Base-by-base conservation (phyloP, 2,888 invertebrate species). In the Eulithis prunata region DNA sequence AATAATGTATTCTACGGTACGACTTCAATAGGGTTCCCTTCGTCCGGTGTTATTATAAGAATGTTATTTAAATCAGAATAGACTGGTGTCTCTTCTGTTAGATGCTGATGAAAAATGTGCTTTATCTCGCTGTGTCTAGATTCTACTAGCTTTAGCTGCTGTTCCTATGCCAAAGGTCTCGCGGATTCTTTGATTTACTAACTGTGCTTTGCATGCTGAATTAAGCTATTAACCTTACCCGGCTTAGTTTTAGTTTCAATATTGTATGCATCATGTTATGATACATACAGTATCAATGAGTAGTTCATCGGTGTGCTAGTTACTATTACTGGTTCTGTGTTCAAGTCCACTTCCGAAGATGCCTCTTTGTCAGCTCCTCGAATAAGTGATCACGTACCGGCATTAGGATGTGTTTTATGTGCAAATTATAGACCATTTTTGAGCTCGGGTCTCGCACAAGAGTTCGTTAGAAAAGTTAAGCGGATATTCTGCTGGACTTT, bases 361-460 rank as follows among this genome's bases (percentile, higher is more conserved):
- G 88, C 79, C 82, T 80, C 87, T 91, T 91, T 90, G 89, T 91
- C 86, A 87, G 83, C 81, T 80, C 78, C 76, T 77, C 85, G 87
- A 88, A 88, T 91, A 91, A 91, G 90, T 91, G 91, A 90, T 89
- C 93, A 93, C 93, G 93, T 92, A 91, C 89, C 85, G 59, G 75
- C 89, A 91, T 91, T 90, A 90, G 91, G 91, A 90, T 90, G 90
- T 88, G 89, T 91, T 93, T 93, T 93, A 91, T 91, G 91, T 91
- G 90, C 88, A 93, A 93, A 93, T 93, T 93, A 91, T 90, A 91
- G 91, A 83, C 84, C 87, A 87, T 93, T 93, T 93, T 92, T 91
- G 86, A 90, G 85, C 83, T 85, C 84, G 78, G 79, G 81, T 86
- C 87, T 84, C 84, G 82, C 85, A 90, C 89, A 91, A 90, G 78